Evolutionary conservation across 2,888 invertebrate species (phyloP).

Genomic region (Hetaerina titia): DNA sequence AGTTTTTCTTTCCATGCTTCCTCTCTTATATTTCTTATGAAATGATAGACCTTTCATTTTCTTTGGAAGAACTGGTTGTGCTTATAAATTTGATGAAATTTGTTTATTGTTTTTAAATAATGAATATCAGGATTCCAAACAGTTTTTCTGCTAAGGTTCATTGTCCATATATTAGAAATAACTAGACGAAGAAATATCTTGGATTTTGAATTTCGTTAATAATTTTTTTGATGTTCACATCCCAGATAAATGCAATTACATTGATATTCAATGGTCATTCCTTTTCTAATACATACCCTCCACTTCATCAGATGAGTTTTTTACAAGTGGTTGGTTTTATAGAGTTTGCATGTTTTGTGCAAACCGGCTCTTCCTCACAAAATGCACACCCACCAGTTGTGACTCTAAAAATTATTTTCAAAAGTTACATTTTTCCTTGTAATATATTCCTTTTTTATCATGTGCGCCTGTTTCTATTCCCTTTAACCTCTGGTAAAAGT

Average conservation of each 20-base stretch:
- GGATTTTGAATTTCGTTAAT: background rate
- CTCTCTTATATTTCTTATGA: conserved; percentile 32
- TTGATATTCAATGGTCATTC: background rate
- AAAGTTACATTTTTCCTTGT: conserved; percentile 59
- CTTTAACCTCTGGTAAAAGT: conserved; percentile 67
- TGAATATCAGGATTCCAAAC: background rate
- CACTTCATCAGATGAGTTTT: background rate
- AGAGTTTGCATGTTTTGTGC: conserved; percentile 28
- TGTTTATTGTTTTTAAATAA: background rate
- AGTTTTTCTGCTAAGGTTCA: background rate
- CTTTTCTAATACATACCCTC: background rate
- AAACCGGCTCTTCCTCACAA: conserved; percentile 58
- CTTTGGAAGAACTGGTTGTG: conserved; percentile 53
- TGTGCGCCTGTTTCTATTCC: conserved; percentile 61
- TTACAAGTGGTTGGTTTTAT: background rate
- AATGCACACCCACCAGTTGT: conserved; percentile 55
- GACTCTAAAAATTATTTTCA: conserved; percentile 48
- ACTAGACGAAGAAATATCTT: background rate
- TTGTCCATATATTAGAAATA: background rate
- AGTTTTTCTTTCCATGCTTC: conserved; percentile 62
- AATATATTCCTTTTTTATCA: conserved; percentile 61
- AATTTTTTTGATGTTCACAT: background rate
- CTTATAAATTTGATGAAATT: background rate
- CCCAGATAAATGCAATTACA: background rate
- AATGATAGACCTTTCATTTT: conserved; percentile 53